Evolutionary conservation across 2,113 vertebrate genomes (phyloP).

Genomic region (Poecile atricapillus): DNA sequence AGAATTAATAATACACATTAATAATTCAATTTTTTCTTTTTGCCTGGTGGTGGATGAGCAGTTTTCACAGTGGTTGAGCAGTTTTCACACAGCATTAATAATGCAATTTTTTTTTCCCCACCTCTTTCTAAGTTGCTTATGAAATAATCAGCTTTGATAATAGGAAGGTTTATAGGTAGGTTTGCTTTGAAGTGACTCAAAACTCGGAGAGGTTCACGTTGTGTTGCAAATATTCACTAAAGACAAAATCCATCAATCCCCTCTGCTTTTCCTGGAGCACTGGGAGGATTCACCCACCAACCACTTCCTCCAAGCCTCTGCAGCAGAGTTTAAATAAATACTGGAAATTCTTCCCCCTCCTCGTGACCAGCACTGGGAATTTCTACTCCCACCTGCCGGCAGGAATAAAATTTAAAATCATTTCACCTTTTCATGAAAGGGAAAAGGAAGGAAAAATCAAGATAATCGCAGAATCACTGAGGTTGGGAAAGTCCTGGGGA

Average conservation of each 20-base stretch:
- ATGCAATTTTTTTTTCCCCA: background rate
- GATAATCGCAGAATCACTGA: background rate
- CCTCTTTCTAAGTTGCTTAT: background rate
- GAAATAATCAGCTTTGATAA: slow-evolving; percentile 32
- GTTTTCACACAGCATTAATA: slow-evolving; percentile 41
- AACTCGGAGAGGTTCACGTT: background rate
- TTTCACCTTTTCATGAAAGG: background rate
- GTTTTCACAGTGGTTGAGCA: slow-evolving; percentile 42
- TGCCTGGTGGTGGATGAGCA: slow-evolving; percentile 17
- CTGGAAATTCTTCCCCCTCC: background rate
- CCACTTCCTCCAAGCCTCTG: background rate
- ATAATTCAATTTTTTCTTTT: slow-evolving; percentile 48
- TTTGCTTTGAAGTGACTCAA: background rate
- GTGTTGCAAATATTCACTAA: background rate
- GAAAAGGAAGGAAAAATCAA: background rate
- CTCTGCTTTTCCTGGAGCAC: background rate
- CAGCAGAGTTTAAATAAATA: background rate
- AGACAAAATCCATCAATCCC: background rate
- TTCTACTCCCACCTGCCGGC: background rate
- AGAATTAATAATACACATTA: slow-evolving; percentile 53
- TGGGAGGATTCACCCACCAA: background rate
- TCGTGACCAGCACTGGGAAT: background rate
- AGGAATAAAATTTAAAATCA: background rate
- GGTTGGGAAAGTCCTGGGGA: background rate
- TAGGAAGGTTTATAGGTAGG: background rate